Percentiles rank a stretch among this genome's conserved stretches.
Conservation (phyloP, 2,888 invertebrate genomes). For the Drosophila gaucha region DNA sequence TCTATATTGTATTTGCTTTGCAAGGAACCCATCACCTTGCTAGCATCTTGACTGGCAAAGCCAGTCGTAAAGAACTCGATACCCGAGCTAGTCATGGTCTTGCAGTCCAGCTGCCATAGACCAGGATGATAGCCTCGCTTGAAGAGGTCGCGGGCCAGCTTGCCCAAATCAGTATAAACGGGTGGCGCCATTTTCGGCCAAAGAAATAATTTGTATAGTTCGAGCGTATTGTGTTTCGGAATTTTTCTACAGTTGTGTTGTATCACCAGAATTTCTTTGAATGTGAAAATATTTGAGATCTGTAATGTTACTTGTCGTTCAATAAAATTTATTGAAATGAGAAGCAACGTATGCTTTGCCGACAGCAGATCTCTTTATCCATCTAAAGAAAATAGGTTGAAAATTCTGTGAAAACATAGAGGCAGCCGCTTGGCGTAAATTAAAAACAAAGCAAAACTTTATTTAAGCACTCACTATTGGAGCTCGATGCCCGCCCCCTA, state of each 20-base stretch:
- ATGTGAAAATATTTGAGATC: constrained; percentile 18
- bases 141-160: constrained; percentile 96
- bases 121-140: constrained; percentile 98
- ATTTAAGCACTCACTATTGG: neutral
- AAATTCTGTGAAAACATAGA: constrained; percentile 8
- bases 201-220: constrained; percentile 46
- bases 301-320: constrained; percentile 3
- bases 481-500: neutral
- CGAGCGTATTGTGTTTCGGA: constrained; percentile 41
- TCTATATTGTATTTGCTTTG: constrained; percentile 96
- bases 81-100: constrained; percentile 94
- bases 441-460: neutral
- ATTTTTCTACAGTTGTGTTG: constrained; percentile 38
- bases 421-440: too few species aligned
- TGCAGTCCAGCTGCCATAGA: constrained; percentile 95
- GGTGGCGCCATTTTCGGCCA: constrained; percentile 93
- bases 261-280: constrained; percentile 57
- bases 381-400: neutral
- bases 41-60: constrained; percentile 94
- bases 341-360: constrained; percentile 32
- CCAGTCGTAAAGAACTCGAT: constrained; percentile 97
- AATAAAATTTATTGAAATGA: constrained; percentile 18
- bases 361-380: neutral
- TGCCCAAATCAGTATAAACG: constrained; percentile 96
- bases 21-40: constrained; percentile 93